Evolutionary conservation across 2,888 invertebrate species (phyloP), one percentile per base, ranked within the genome.

Genomic region (Eristalinus sepulchralis): DNA sequence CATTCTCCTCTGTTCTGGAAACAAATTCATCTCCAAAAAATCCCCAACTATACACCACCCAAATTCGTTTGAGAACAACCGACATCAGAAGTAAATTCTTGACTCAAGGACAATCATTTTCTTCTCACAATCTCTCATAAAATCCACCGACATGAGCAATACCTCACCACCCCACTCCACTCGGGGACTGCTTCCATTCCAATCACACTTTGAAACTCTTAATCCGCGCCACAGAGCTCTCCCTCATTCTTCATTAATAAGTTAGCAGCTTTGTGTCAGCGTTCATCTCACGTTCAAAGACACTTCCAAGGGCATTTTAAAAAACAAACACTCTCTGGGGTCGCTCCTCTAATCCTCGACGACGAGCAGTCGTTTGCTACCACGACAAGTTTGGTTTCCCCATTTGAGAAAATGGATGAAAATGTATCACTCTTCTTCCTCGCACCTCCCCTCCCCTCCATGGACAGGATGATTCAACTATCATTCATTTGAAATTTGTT

Each of bases 171-270:
- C 36, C 33, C 53, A 31, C 11, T 10, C 63, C 34, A 10, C 5
- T 1, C 47, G 27, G 27, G 4, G 27, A 27, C 53, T n/a, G 53
- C 57, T 75, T 70, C 62, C 63, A 81, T 70, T 76, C 76, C 81
- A 75, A 81, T 75, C 75, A 68, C 75, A 57, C 81, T 47, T 72
- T 72, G 72, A 59, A 81, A 76, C 70, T 75, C 33, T 75, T 70
- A 75, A 75, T 75, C 70, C 33, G 34, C 22, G 27, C 47, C 11
- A 53, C 17, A 59, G 24, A 59, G 34, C 63, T 59, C 63, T 70
- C 47, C n/a, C 24, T 47, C 24, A n/a, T 47, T 17, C 57, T 24
- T 64, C 63, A 64, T 81, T 75, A 81, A 81, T 81, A 76, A 70
- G 59, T 76, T 64, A 81, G 57, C 75, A 75, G 70, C 17, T 59